Conservation (phyloP, 2,797 vertebrate genomes). For the Pipistrellus kuhlii region DNA sequence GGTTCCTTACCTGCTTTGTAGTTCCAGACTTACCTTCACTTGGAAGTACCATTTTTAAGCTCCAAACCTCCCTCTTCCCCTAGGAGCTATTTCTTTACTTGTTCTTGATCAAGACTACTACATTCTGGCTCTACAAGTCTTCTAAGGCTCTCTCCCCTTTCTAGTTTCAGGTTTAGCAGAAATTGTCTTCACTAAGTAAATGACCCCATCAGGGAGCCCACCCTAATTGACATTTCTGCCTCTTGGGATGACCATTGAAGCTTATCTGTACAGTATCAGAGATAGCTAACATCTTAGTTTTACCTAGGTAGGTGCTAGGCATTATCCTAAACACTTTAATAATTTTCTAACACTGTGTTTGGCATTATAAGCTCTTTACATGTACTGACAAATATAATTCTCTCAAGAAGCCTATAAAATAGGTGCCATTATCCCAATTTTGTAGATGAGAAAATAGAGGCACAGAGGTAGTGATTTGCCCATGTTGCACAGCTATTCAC, state of each 20-base stretch:
- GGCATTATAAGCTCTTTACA: background rate
- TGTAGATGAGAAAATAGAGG: conserved; percentile 28
- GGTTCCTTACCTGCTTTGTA: background rate
- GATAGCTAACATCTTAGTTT: background rate
- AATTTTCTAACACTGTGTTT: conserved; percentile 20
- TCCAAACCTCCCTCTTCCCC: background rate
- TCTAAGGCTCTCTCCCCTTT: background rate
- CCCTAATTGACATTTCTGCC: background rate
- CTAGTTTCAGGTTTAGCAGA: conserved; percentile 28
- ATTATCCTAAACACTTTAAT: conserved; percentile 19
- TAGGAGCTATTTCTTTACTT: background rate
- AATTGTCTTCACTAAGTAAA: background rate
- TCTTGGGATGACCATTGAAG: background rate
- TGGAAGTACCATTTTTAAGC: background rate
- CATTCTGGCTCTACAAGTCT: background rate
- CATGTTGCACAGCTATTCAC: background rate
- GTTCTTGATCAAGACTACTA: background rate
- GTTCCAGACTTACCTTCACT: conserved; percentile 10
- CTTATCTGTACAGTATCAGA: background rate
- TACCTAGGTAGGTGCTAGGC: background rate
- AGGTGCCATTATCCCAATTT: conserved; percentile 6
- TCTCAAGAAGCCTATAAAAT: background rate
- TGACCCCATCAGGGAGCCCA: background rate
- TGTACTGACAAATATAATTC: background rate
- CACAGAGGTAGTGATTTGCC: background rate